These are phyloP conservation scores for Melinaea marsaeus DNA, from an alignment of 2,888 invertebrate species.

Conservation along the genomic window DNA sequence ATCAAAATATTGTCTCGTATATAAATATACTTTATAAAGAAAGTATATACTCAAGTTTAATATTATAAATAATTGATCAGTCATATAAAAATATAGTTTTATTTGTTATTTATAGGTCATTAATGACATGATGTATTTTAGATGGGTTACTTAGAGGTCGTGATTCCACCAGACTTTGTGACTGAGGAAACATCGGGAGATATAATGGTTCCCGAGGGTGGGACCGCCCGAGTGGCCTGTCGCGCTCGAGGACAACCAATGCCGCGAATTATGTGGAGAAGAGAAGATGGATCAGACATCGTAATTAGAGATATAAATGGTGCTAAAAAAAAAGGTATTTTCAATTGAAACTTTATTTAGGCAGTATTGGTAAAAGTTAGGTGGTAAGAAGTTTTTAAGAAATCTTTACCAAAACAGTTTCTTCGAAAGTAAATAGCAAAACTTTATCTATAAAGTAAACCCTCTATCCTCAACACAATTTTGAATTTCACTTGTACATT, in stretches of 20 bases:
- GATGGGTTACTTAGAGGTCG: conserved; percentile 91
- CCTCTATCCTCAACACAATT: too few relatives aligned
- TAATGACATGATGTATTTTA: conserved; percentile 46
- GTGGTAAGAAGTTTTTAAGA: too few relatives aligned
- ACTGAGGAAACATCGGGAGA: conserved; percentile 93
- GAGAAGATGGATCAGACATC: conserved; percentile 90
- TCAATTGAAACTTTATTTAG: conserved; percentile 4
- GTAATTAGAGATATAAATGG: conserved; percentile 84
- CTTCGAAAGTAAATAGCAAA: too few relatives aligned
- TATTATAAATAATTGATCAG: not conserved
- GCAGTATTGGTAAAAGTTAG: too few relatives aligned
- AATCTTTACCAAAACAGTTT: too few relatives aligned
- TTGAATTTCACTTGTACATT: not conserved
- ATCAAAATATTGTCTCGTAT: not conserved
- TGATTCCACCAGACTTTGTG: conserved; percentile 94
- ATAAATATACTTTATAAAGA: not conserved
- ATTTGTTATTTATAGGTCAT: not conserved
- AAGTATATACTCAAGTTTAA: not conserved
- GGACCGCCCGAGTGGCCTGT: conserved; percentile 81
- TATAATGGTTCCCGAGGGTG: conserved; percentile 91
- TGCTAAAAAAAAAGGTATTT: conserved; percentile 79
- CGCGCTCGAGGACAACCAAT: conserved; percentile 88
- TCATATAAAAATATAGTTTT: not conserved
- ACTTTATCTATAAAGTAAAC: too few relatives aligned
- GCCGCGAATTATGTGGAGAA: conserved; percentile 88